Evolutionary conservation across 2,113 vertebrate genomes (phyloP), one percentile per base, ranked within the genome.

Genomic region (Brevimyrus niger): DNA sequence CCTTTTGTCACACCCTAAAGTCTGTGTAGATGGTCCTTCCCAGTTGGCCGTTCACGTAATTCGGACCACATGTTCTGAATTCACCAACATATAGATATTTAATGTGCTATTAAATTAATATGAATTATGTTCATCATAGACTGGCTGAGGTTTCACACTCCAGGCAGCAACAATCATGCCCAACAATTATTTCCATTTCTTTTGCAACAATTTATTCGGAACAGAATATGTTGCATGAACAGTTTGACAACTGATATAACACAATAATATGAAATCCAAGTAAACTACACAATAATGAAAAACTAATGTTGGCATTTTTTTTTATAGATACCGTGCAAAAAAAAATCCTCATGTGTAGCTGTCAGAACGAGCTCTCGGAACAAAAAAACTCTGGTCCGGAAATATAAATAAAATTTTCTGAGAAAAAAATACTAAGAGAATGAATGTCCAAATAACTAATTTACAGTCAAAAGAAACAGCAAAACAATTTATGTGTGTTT

Each of bases 21-120:
- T 6, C 27, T 15, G 35, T 80, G 3, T 80, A 1, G 31, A 69
- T 69, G 61, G 35, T 2, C 5, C 35, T 80, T 80, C 73, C 13
- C 31, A 80, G 73, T 6, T 17, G n/a, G 17, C 35, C 15, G 35
- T 42, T 80, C 35, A 80, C 2, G 4, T 17, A 15, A 80, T 15
- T 80, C 35, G 15, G 31, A 38, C 35, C 69, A 23, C 38, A 4
- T 10, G 7, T n/a, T 47, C 82, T 47, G 35, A n/a, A 46, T 47
- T 42, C 44, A 2, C 38, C 44, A 13, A 84, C 10, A 44, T 88
- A 51, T 80, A 87, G 86, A 13, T 89, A 88, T 89, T 91, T 93
- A 87, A 85, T 87, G 61, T 90, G 90, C 86, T 90, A 91, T 46
- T 48, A 76, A 46, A 8, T 53, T 51, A 58, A 88, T 44, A 51